A percentile compares a stretch with the other conserved stretches of the same genome.
These are phyloP conservation scores for Nemoura dubitans DNA, from an alignment of 2,888 invertebrate species.

Conservation along the genomic window DNA sequence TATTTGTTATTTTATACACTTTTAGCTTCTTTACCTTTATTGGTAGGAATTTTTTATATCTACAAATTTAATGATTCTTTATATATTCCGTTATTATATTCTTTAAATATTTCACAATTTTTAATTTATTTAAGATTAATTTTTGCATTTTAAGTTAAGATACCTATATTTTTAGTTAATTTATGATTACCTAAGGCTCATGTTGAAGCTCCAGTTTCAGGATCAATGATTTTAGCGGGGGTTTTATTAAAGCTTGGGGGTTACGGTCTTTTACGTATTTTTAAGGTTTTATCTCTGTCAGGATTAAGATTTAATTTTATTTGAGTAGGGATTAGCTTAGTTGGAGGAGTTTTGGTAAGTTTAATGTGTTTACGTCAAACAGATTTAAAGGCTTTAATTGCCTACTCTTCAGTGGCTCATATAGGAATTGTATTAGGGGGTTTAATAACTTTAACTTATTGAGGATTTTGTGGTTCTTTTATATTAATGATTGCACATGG, in stretches of 20 bases:
- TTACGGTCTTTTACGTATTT: conserved; percentile 71
- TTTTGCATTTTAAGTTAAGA: conserved; percentile 75
- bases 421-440: conserved; percentile 66
- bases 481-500: conserved; percentile 73
- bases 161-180: conserved; percentile 76
- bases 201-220: conserved; percentile 77
- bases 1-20: conserved; percentile 82
- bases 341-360: conserved; percentile 69
- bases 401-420: conserved; percentile 78
- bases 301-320: conserved; percentile 64
- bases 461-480: conserved; percentile 65
- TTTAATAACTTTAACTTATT: conserved; percentile 66
- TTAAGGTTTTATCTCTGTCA: conserved; percentile 63
- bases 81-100: conserved; percentile 65
- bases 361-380: conserved; percentile 73
- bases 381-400: conserved; percentile 78
- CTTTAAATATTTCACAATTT: conserved; percentile 59
- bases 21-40: conserved; percentile 72
- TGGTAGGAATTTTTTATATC: conserved; percentile 67
- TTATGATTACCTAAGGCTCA: conserved; percentile 78
- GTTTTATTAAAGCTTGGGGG: conserved; percentile 78
- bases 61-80: conserved; percentile 61
- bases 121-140: conserved; percentile 66
- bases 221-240: conserved; percentile 79
- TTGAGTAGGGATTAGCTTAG: conserved; percentile 65